phyloP scores from a whole-genome alignment of 2,113 vertebrate genomes.

The Caranx melampygus region DNA sequence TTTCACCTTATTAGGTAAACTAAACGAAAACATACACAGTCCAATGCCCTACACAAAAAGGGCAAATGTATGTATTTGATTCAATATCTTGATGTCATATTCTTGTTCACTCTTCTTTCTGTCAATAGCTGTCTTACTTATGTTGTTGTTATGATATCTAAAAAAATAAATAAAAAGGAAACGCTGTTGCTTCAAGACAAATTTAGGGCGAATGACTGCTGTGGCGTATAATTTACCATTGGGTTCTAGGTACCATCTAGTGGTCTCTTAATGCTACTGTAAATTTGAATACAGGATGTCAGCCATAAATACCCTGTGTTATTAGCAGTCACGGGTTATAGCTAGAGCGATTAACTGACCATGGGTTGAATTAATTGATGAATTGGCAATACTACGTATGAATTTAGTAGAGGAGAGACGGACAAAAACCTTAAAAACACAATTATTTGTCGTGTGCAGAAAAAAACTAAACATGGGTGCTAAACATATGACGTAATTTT shows the following conservation, averaged over 20 bases:
- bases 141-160: background rate
- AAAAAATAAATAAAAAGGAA: background rate
- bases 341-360: background rate
- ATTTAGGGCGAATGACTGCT: background rate
- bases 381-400: fast-evolving
- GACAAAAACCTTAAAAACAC: background rate
- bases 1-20: too few species aligned
- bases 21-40: too few species aligned
- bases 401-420: fast-evolving
- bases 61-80: background rate
- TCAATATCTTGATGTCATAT: background rate
- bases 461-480: conserved; percentile 44
- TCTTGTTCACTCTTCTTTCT: background rate
- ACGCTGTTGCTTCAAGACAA: background rate
- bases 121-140: background rate
- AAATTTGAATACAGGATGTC: background rate
- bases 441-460: background rate
- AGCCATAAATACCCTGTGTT: background rate
- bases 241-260: conserved; percentile 56
- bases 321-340: background rate
- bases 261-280: conserved; percentile 45
- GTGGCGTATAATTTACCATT: background rate
- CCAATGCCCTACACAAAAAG: background rate
- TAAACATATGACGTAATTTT: conserved; percentile 78
- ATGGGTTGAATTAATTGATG: background rate